Percentiles rank a stretch among this genome's conserved stretches.
Evolutionary conservation across 2,888 invertebrate species (phyloP).

Genomic region (Creontiades dilutus): DNA sequence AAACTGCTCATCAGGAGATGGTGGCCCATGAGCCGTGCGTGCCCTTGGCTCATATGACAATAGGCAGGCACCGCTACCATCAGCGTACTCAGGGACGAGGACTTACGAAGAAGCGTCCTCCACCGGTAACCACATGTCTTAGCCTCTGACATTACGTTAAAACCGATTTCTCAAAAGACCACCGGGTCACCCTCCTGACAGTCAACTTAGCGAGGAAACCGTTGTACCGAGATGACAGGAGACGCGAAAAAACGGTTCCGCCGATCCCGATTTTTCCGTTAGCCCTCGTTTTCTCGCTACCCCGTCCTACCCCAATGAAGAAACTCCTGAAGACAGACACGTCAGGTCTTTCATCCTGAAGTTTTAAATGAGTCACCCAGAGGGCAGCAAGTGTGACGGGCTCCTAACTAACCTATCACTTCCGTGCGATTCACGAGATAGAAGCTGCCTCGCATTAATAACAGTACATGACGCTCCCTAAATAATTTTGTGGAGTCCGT

Average conservation of each 20-base stretch:
- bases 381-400: slow-evolving; percentile 3
- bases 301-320: slow-evolving; percentile 28
- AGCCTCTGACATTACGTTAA: slow-evolving; percentile 6
- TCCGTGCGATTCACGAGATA: slow-evolving; percentile 18
- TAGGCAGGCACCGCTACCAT: neutral
- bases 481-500: neutral
- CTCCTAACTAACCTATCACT: slow-evolving; percentile 16
- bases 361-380: slow-evolving; percentile 35
- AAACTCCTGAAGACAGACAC: neutral
- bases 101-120: neutral
- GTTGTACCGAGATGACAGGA: neutral
- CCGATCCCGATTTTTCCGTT: slow-evolving; percentile 35
- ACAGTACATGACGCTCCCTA: neutral
- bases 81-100: slow-evolving; percentile 15
- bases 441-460: neutral
- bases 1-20: neutral
- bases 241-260: slow-evolving; percentile 27
- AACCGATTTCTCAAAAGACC: slow-evolving; percentile 19
- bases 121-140: slow-evolving; percentile 17
- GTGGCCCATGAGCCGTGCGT: slow-evolving; percentile 32
- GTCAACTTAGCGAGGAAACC: slow-evolving; percentile 2
- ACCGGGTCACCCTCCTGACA: neutral
- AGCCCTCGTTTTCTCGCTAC: slow-evolving; percentile 7
- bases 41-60: slow-evolving; percentile 18
- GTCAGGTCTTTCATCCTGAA: slow-evolving; percentile 4